A percentile compares a stretch with the other conserved stretches of the same genome.
Conservation (phyloP, 2,797 vertebrate genomes). For the Austrolebias charrua region DNA sequence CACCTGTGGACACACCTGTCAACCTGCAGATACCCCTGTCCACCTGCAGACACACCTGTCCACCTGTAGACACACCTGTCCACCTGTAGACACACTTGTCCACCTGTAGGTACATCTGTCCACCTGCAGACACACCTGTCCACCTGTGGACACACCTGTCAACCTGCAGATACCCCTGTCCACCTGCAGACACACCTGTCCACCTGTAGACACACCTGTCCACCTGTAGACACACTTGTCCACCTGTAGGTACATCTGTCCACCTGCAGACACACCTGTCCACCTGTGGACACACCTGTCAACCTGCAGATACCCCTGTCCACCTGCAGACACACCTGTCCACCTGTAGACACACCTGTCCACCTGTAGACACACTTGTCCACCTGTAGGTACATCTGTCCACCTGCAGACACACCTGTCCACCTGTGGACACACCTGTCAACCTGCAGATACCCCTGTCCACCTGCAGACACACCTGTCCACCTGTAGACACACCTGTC, state of each 20-base stretch:
- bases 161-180: neutral
- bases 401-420: neutral
- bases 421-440: neutral
- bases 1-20: neutral
- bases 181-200: neutral
- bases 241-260: conserved; percentile 58
- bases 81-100: too few species aligned
- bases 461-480: neutral
- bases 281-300: neutral
- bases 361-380: too few species aligned
- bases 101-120: conserved; percentile 58
- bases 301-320: neutral
- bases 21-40: neutral
- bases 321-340: neutral
- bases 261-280: neutral
- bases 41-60: neutral
- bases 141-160: neutral
- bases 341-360: neutral
- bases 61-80: neutral
- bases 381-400: conserved; percentile 58
- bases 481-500: neutral
- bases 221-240: too few species aligned
- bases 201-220: neutral
- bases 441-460: neutral
- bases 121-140: neutral